phyloP scores from a whole-genome alignment of 2,113 vertebrate genomes.

The Nerophis lumbriciformis region DNA sequence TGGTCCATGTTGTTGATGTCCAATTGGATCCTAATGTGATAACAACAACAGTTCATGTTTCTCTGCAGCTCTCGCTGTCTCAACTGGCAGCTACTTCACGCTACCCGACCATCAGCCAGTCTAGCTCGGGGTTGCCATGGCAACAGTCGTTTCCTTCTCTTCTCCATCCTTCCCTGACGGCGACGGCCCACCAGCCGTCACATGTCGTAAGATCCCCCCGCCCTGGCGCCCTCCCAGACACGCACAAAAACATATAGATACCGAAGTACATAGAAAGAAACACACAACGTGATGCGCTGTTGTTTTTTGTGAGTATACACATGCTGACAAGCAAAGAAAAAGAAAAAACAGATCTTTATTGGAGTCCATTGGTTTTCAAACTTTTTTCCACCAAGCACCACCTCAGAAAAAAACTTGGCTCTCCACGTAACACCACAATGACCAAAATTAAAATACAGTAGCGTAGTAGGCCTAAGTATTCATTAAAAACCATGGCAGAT shows the following conservation, averaged over 20 bases:
- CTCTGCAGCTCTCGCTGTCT: slow-evolving; percentile 80
- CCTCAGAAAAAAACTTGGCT: no score
- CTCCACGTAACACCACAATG: no score
- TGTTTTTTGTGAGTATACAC: not conserved
- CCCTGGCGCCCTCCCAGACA: slow-evolving; percentile 32
- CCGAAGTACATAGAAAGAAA: slow-evolving; percentile 1
- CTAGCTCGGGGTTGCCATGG: slow-evolving; percentile 45
- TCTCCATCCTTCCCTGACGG: slow-evolving; percentile 62
- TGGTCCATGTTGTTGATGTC: slow-evolving; percentile 36
- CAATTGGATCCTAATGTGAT: slow-evolving; percentile 12
- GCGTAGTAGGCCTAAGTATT: no score
- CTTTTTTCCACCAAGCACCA: no score
- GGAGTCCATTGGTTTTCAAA: no score
- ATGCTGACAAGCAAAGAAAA: no score
- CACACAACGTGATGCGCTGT: not conserved
- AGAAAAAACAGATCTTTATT: no score
- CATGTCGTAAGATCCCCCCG: slow-evolving; percentile 72
- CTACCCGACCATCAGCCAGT: slow-evolving; percentile 58
- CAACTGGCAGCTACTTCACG: slow-evolving; percentile 75
- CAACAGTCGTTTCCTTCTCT: slow-evolving; percentile 61
- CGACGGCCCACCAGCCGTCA: slow-evolving; percentile 68
- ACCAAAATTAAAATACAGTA: no score
- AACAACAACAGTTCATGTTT: slow-evolving; percentile 49
- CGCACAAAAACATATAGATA: slow-evolving; percentile 9
- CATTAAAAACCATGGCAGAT: no score